Percentiles rank a stretch among this genome's conserved stretches.
These are phyloP conservation scores for Leiothrix lutea DNA, from an alignment of 2,113 vertebrate species.

Conservation along the genomic window DNA sequence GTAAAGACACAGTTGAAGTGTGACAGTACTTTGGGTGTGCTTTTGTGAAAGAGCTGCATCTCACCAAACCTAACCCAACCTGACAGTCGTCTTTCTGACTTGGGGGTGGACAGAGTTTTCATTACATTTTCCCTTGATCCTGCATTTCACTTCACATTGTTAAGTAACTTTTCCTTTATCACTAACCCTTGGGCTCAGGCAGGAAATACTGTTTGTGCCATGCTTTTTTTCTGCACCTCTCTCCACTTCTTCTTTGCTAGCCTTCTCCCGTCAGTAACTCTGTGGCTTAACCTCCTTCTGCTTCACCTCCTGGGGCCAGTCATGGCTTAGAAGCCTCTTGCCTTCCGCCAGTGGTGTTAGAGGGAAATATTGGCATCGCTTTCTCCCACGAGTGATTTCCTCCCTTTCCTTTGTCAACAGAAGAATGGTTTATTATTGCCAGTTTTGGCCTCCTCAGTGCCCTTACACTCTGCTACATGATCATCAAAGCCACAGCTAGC, in stretches of 20 bases:
- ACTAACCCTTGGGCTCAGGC: constrained; percentile 41
- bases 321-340: constrained; percentile 73
- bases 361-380: constrained; percentile 75
- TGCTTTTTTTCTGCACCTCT: constrained; percentile 68
- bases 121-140: not conserved
- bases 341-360: constrained; percentile 73
- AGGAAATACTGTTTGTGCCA: constrained; percentile 56
- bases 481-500: constrained; percentile 90
- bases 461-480: constrained; percentile 93
- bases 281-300: constrained; percentile 78
- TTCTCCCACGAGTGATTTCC: constrained; percentile 85
- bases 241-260: constrained; percentile 73
- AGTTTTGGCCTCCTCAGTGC: constrained; percentile 91
- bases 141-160: not conserved
- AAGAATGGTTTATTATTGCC: constrained; percentile 95
- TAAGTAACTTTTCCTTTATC: constrained; percentile 23
- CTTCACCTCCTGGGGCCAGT: constrained; percentile 75
- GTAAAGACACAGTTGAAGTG: not conserved
- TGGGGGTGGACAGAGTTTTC: not conserved
- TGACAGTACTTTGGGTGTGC: not conserved
- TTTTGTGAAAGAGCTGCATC: not conserved
- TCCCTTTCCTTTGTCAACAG: constrained; percentile 94
- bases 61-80: constrained; percentile 16
- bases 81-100: not conserved
- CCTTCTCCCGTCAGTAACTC: constrained; percentile 74